phyloP scores from a whole-genome alignment of 64 coral and sea anemone genomes.

The Stichodactyla helianthus region DNA sequence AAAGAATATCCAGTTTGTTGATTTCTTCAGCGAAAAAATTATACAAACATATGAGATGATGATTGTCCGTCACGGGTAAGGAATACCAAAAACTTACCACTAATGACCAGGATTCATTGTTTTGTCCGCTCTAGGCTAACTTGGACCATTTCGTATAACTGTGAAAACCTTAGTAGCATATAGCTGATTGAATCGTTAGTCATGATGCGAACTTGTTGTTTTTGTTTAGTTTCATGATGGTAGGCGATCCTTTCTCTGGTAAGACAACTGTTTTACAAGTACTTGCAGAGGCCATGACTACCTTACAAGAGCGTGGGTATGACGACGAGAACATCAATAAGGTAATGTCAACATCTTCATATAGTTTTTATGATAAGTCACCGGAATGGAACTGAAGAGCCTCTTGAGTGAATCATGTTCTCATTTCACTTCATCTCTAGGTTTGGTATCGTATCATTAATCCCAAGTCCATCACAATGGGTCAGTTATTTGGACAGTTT shows the following conservation, averaged over 20 bases:
- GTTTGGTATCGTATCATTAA: conserved; percentile 94
- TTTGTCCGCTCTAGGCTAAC: no score
- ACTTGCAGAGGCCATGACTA: conserved; percentile 72
- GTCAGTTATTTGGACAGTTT: conserved; percentile 97
- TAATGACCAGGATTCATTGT: no score
- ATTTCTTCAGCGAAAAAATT: conserved; percentile 96
- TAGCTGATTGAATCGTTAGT: no score
- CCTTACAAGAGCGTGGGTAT: conserved; percentile 67
- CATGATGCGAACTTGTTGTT: background rate
- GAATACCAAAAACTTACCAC: background rate
- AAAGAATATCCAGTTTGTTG: conserved; percentile 84
- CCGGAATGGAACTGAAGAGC: no score
- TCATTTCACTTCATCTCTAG: conserved; percentile 17
- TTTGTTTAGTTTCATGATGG: conserved; percentile 91
- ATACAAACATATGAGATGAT: conserved; percentile 99
- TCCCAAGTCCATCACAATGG: conserved; percentile 97
- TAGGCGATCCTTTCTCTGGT: conserved; percentile 89
- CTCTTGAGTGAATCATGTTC: background rate
- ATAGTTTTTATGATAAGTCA: no score
- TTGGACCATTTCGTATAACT: no score
- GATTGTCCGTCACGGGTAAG: conserved; percentile 98
- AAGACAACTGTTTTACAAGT: conserved; percentile 91
- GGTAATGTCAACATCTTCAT: conserved; percentile 19
- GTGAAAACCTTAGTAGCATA: no score
- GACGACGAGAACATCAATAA: conserved; percentile 97